Evolutionary conservation across 37 sponge, comb jelly and placozoan species (phyloP), one percentile per base, ranked within the genome.

Genomic region (Bolinopsis microptera): DNA sequence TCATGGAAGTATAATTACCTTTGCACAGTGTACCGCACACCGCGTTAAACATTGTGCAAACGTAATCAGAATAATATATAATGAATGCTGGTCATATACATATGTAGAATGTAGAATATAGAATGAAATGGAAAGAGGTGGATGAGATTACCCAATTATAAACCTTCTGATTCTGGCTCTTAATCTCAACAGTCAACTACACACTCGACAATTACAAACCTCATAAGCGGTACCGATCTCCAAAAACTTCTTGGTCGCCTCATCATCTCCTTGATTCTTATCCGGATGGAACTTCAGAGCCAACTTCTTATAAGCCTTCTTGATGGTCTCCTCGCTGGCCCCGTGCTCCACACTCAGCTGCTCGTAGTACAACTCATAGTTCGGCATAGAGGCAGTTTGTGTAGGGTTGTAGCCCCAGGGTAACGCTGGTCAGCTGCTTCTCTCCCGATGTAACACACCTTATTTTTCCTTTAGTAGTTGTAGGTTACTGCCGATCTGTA

Each of bases 341-440:
- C 90, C 90, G 3, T 39, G 24, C 32, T 24, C 61, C 34, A 86
- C 61, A 13, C 39, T 22, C 8, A 86, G 90, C 61, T 86, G 90
- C 90, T 86, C 90, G 35, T 86, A 86, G 61, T 86, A 86, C 13
- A 86, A 27, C n/a, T 86, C 90, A 86, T 86, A 86, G 61, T 40
- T 86, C 90, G 27, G 27, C 75, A 72, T 72, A 18, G 5, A 48
- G 61, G 61, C 13, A 13, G 13, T n/a, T n/a, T 18, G 61, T 48
- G 5, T 48, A 48, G 61, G 61, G 61, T 5, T 48, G 5, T 13
- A 48, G 61, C 61, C 61, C 61, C 61, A 48, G 61, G n/a, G n/a
- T n/a, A n/a, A 48, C 61, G 61, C 61, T n/a, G 61, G 13, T 13
- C 61, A 13, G 61, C 13, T 48, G 61, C 5, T n/a, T n/a, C n/a